Evolutionary conservation across 2,113 vertebrate species (phyloP).

Genomic region (Bubo bubo): DNA sequence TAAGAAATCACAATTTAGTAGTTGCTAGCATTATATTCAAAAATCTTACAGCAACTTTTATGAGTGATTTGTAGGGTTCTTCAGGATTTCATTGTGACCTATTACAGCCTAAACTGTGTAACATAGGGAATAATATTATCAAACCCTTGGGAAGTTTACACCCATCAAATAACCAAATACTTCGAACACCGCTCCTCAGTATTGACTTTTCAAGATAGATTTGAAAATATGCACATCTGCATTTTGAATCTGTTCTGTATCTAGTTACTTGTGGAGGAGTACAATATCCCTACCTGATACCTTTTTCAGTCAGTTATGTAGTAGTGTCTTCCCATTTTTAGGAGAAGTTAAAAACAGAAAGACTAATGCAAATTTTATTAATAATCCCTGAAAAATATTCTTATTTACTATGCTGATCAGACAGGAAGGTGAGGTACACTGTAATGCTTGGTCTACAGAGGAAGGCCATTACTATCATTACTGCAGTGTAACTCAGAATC

Average conservation of each 20-base stretch:
- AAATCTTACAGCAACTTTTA: background rate
- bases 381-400: background rate
- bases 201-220: background rate
- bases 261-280: background rate
- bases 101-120: background rate
- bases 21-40: background rate
- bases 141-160: background rate
- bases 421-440: background rate
- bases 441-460: background rate
- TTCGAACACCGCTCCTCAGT: background rate
- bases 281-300: background rate
- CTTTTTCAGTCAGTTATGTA: background rate
- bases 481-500: background rate
- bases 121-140: background rate
- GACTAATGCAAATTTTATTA: background rate
- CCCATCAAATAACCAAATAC: background rate
- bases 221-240: background rate
- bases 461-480: background rate
- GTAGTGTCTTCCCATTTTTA: background rate
- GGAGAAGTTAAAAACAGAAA: background rate
- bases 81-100: background rate
- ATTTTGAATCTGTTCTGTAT: background rate
- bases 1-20: background rate
- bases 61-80: background rate
- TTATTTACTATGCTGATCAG: background rate